Conservation (phyloP, 1,140 invertebrate species). For the Aethina tumida region DNA sequence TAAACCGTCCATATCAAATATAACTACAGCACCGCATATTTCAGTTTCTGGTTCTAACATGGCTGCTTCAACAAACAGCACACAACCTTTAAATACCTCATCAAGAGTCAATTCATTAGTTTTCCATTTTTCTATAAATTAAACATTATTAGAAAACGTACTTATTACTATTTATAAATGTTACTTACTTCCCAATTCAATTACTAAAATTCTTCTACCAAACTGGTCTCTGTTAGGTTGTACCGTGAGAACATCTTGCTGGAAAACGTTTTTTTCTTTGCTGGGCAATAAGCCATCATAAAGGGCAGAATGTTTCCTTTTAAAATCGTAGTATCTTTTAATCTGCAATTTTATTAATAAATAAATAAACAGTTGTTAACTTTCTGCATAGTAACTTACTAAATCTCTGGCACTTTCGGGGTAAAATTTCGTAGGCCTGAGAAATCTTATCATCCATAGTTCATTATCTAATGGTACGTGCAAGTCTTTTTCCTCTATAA, state of each 20-base stretch:
- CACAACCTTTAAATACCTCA: constrained; percentile 73
- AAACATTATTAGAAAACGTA: constrained; percentile 3
- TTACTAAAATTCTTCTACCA: constrained; percentile 60
- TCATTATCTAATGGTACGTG: constrained; percentile 59
- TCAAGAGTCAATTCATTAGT: constrained; percentile 66
- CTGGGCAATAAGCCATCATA: constrained; percentile 61
- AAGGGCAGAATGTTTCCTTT: constrained; percentile 61
- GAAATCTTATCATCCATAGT: constrained; percentile 60
- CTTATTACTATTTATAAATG: not conserved
- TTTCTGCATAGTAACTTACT: constrained; percentile 38
- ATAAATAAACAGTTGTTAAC: constrained; percentile 1
- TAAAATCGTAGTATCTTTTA: constrained; percentile 70
- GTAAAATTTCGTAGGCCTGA: constrained; percentile 72
- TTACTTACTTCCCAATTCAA: constrained; percentile 68
- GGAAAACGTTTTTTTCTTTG: constrained; percentile 63
- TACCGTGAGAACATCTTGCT: constrained; percentile 65
- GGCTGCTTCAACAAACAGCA: constrained; percentile 67
- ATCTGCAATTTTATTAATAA: constrained; percentile 41
- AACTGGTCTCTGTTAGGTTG: constrained; percentile 64
- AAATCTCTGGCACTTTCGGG: constrained; percentile 62
- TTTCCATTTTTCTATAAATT: constrained; percentile 67
- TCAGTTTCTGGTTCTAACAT: constrained; percentile 70
- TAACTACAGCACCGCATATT: constrained; percentile 63
- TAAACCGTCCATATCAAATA: constrained; percentile 77
- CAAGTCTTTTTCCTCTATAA: constrained; percentile 59